Percentiles rank a stretch among this genome's conserved stretches.
These are phyloP conservation scores for Fragariocoptes setiger DNA, from an alignment of 1,140 invertebrate genomes.

Conservation along the genomic window DNA sequence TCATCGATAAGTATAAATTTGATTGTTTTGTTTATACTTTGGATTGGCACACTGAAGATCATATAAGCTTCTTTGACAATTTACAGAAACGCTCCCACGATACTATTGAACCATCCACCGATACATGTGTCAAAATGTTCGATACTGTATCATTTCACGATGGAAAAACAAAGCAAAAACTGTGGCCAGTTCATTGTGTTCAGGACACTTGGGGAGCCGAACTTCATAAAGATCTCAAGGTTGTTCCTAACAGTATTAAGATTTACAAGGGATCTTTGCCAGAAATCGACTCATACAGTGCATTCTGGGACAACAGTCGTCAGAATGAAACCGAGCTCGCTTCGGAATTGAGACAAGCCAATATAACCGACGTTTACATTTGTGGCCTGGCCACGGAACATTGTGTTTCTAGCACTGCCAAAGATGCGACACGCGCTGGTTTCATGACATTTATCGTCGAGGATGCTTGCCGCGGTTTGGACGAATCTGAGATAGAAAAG, in stretches of 20 bases:
- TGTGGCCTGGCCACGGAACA: slow-evolving; percentile 85
- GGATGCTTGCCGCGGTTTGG: slow-evolving; percentile 59
- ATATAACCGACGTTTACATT: slow-evolving; percentile 66
- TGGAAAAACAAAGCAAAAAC: slow-evolving; percentile 35
- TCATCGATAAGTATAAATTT: slow-evolving; percentile 52
- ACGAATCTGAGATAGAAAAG: slow-evolving; percentile 42
- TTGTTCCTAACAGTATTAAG: slow-evolving; percentile 15
- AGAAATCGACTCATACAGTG: slow-evolving; percentile 82
- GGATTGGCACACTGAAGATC: slow-evolving; percentile 87
- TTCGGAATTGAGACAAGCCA: slow-evolving; percentile 36
- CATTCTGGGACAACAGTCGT: slow-evolving; percentile 88
- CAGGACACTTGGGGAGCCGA: slow-evolving; percentile 77
- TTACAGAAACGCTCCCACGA: slow-evolving; percentile 17
- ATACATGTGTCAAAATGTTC: slow-evolving; percentile 30
- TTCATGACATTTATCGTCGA: slow-evolving; percentile 64
- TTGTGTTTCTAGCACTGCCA: slow-evolving; percentile 30
- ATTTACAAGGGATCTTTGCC: slow-evolving; percentile 34
- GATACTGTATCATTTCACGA: slow-evolving; percentile 69
- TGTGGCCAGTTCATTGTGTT: slow-evolving; percentile 84
- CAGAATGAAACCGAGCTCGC: slow-evolving; percentile 52
- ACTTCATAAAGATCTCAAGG: slow-evolving; percentile 60
- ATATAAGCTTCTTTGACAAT: slow-evolving; percentile 86
- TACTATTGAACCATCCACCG: neutral
- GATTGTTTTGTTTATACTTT: slow-evolving; percentile 74
- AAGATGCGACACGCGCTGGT: slow-evolving; percentile 32